Conservation (phyloP, 2,113 vertebrate genomes). For the Grammomys dolichurus region DNA sequence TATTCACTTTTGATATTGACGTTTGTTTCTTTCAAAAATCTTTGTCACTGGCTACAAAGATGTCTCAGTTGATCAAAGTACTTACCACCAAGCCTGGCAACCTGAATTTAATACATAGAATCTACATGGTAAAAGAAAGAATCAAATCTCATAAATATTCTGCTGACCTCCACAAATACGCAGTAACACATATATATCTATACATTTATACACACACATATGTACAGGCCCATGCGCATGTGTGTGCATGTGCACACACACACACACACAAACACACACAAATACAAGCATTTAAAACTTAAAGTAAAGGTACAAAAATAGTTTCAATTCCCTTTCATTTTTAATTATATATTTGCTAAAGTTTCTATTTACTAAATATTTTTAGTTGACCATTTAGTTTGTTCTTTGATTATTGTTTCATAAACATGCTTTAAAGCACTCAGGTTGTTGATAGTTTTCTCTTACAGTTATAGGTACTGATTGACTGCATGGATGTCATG, state of each 20-base stretch:
- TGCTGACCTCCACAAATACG: background rate
- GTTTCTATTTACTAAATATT: background rate
- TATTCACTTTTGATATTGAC: background rate
- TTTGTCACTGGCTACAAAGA: background rate
- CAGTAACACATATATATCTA: background rate
- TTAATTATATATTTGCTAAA: background rate
- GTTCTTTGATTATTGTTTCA: background rate
- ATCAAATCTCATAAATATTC: background rate
- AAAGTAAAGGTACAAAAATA: background rate
- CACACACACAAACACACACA: background rate
- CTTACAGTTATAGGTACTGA: conserved; percentile 2
- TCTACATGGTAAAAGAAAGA: background rate
- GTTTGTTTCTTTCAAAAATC: background rate
- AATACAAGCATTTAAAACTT: background rate
- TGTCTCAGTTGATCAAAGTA: background rate
- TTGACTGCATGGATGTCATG: background rate
- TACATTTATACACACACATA: background rate
- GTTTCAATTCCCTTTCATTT: background rate
- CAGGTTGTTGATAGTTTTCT: background rate
- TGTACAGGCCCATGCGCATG: too few relatives aligned
- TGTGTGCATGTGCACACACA: background rate
- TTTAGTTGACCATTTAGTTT: background rate
- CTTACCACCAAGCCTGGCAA: background rate
- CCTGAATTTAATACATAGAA: background rate
- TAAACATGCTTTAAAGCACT: background rate